These are phyloP conservation scores for Brachyptera risi DNA, from an alignment of 2,888 invertebrate genomes.

Conservation along the genomic window DNA sequence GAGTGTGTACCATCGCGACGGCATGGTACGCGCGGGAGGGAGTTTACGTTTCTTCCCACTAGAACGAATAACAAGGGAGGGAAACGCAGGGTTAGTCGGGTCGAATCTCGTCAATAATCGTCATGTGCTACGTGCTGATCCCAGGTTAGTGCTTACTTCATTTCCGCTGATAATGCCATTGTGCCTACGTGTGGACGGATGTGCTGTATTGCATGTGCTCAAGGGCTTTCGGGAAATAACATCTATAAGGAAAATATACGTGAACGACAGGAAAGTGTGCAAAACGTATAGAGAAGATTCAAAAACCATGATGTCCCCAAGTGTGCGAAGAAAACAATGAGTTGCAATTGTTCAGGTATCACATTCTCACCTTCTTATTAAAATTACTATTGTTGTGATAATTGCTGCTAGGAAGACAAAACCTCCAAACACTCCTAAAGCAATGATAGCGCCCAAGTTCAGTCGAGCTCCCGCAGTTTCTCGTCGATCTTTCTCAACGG, in stretches of 20 bases:
- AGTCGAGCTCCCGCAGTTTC: constrained; percentile 56
- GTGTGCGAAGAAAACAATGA: constrained; percentile 5
- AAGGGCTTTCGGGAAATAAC: constrained; percentile 1
- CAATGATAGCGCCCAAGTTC: constrained; percentile 80
- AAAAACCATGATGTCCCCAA: neutral
- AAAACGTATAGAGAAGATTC: constrained; percentile 15
- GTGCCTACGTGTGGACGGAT: no score
- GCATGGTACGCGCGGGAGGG: constrained; percentile 52
- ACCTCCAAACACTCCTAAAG: constrained; percentile 85
- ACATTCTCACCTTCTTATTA: constrained; percentile 75
- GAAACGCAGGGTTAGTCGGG: neutral
- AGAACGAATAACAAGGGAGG: constrained; percentile 37
- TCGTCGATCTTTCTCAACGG: constrained; percentile 48
- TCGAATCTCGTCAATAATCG: neutral
- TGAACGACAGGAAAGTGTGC: constrained; percentile 17
- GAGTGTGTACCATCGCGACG: constrained; percentile 83
- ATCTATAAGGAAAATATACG: neutral
- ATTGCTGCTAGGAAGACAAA: constrained; percentile 86
- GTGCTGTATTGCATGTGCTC: constrained; percentile 22
- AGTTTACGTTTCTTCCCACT: constrained; percentile 46
- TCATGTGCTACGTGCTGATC: constrained; percentile 1
- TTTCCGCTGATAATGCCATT: no score
- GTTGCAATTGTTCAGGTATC: constrained; percentile 27
- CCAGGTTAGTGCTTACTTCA: neutral
- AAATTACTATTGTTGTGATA: constrained; percentile 81